These are phyloP conservation scores for Polyodon spathula DNA, from an alignment of 2,113 vertebrate species.

Conservation along the genomic window DNA sequence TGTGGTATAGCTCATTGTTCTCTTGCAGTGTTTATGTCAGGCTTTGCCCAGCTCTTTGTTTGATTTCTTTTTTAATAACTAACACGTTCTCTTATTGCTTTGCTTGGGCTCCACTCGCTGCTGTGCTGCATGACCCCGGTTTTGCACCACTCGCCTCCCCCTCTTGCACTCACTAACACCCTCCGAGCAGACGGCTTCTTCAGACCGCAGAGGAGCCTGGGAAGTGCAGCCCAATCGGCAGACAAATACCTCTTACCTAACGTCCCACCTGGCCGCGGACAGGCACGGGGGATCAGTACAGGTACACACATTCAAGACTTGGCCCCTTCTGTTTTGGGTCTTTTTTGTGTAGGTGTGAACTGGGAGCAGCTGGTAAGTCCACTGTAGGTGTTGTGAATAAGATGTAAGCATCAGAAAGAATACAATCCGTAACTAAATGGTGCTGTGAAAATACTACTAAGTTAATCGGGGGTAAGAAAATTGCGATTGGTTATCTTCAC, in stretches of 20 bases:
- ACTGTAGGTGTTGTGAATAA: too few species aligned
- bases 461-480: too few species aligned
- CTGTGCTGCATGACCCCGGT: conserved; percentile 50
- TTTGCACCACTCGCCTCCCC: conserved; percentile 35
- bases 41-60: conserved; percentile 23
- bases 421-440: too few species aligned
- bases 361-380: too few species aligned
- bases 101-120: conserved; percentile 52
- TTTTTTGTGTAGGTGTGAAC: too few species aligned
- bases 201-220: conserved; percentile 95
- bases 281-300: conserved; percentile 98
- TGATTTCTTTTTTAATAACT: conserved; percentile 38
- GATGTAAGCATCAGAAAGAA: too few species aligned
- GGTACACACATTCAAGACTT: conserved; percentile 56
- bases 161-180: conserved; percentile 30
- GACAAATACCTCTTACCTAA: conserved; percentile 92
- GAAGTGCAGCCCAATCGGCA: conserved; percentile 90
- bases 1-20: not conserved
- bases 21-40: conserved; percentile 10
- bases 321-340: too few species aligned
- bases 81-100: conserved; percentile 52
- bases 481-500: too few species aligned
- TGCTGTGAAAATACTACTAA: too few species aligned
- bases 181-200: conserved; percentile 68
- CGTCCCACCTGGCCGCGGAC: conserved; percentile 92